These are phyloP conservation scores for Drosophila bocqueti DNA, from an alignment of 1,140 invertebrate species.

Conservation along the genomic window DNA sequence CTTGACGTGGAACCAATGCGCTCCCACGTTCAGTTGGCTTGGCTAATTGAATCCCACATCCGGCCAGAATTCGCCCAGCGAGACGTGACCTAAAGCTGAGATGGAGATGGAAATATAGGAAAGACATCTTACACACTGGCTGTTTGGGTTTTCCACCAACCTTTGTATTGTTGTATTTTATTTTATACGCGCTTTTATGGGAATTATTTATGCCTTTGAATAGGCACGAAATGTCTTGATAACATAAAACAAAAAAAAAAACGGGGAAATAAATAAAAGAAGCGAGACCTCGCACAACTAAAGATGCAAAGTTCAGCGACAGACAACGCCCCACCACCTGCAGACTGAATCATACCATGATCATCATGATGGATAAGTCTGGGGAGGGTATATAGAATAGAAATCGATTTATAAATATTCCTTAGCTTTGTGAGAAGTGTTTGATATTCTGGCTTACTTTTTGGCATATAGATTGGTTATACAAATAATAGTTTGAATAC, in stretches of 20 bases:
- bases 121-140: conserved; percentile 7
- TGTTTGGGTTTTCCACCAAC: conserved; percentile 13
- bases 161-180: conserved; percentile 11
- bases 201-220: conserved; percentile 26
- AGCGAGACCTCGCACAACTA: not conserved
- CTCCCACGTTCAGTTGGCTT: conserved; percentile 28
- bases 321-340: not conserved
- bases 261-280: conserved; percentile 11
- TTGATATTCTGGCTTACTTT: not conserved
- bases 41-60: conserved; percentile 19
- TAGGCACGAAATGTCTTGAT: conserved; percentile 18
- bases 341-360: not conserved
- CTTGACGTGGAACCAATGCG: conserved; percentile 7
- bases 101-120: not conserved
- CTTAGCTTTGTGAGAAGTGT: not conserved
- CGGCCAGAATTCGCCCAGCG: conserved; percentile 24
- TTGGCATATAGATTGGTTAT: not conserved
- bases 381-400: not conserved
- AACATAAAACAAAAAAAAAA: conserved; percentile 6
- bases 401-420: not conserved
- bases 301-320: not conserved
- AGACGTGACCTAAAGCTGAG: conserved; percentile 19
- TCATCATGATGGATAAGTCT: not conserved
- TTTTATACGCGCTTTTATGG: conserved; percentile 8
- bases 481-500: not conserved